A percentile compares a stretch with the other conserved stretches of the same genome.
Evolutionary conservation across 2,113 vertebrate species (phyloP).

Genomic region (Neodon shergylaensis): DNA sequence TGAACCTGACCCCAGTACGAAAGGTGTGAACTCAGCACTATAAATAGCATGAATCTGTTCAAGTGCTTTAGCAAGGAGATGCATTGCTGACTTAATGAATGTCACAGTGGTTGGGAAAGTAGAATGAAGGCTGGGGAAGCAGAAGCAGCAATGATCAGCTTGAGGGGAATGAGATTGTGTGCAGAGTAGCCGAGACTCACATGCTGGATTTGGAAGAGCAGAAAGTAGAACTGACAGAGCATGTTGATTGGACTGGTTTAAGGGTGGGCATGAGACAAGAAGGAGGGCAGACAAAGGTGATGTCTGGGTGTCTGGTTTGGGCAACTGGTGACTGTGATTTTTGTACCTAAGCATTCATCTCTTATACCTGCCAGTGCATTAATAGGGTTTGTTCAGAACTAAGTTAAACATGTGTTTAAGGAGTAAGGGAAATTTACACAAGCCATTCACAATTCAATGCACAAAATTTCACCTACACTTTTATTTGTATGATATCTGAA

Average conservation of each 20-base stretch:
- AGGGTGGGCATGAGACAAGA: not conserved
- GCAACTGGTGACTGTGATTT: not conserved
- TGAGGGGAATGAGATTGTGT: not conserved
- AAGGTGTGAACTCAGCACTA: not conserved
- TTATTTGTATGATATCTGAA: not conserved
- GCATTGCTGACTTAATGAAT: not conserved
- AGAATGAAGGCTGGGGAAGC: not conserved
- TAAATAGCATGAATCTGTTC: fast-evolving
- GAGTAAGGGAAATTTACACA: slow-evolving; percentile 27
- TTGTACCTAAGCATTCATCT: not conserved
- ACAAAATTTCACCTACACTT: not conserved
- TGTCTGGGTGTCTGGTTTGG: not conserved
- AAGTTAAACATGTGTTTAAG: not conserved
- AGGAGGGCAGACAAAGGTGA: not conserved
- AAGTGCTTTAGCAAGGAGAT: not conserved
- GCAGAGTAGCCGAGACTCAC: not conserved
- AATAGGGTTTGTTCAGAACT: slow-evolving; percentile 39
- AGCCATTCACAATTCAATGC: not conserved
- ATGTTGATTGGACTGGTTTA: too few relatives aligned
- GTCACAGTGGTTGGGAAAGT: not conserved
- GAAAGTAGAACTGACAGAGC: not conserved
- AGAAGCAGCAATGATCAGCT: not conserved
- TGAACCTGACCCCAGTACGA: not conserved
- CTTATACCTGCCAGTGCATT: not conserved
- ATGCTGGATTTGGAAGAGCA: not conserved